These are phyloP conservation scores for Agrilus biguttatus DNA, from an alignment of 2,888 invertebrate genomes.

Conservation along the genomic window DNA sequence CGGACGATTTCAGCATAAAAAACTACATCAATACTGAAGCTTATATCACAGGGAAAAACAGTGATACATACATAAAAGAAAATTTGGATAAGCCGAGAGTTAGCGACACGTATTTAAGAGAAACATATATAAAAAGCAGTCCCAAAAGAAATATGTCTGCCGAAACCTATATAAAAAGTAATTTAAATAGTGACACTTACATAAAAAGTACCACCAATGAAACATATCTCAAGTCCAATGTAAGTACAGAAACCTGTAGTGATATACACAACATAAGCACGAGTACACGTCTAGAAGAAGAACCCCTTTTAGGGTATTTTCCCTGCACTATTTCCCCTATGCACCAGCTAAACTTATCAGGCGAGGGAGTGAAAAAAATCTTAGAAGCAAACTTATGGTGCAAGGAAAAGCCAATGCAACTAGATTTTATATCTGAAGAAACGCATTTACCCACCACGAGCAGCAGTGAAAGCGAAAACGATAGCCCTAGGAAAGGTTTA, in stretches of 20 bases:
- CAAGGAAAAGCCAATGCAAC: constrained; percentile 18
- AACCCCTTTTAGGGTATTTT: not conserved
- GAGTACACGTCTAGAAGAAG: not conserved
- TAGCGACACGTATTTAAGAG: not conserved
- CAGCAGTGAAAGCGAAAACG: constrained; percentile 24
- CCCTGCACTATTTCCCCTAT: too few species aligned
- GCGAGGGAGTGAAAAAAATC: constrained; percentile 12
- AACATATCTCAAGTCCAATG: constrained; percentile 36
- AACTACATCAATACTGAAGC: too few species aligned
- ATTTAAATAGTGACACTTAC: constrained; percentile 20
- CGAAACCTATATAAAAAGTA: constrained; percentile 38
- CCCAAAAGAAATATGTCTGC: constrained; percentile 26
- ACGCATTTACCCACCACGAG: constrained; percentile 30
- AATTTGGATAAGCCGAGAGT: too few species aligned
- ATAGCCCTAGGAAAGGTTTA: constrained; percentile 1
- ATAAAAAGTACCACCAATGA: constrained; percentile 19
- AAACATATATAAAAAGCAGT: constrained; percentile 6
- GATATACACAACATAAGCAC: not conserved
- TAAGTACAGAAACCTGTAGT: constrained; percentile 14
- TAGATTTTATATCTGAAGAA: constrained; percentile 35
- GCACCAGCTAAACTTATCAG: constrained; percentile 12
- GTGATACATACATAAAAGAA: not conserved
- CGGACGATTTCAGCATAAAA: too few species aligned
- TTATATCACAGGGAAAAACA: constrained; percentile 4
- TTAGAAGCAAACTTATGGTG: constrained; percentile 32